These are phyloP conservation scores for Hydractinia echinata DNA, from an alignment of 30 jellyfish, hydroid and myxozoan genomes.

Conservation along the genomic window DNA sequence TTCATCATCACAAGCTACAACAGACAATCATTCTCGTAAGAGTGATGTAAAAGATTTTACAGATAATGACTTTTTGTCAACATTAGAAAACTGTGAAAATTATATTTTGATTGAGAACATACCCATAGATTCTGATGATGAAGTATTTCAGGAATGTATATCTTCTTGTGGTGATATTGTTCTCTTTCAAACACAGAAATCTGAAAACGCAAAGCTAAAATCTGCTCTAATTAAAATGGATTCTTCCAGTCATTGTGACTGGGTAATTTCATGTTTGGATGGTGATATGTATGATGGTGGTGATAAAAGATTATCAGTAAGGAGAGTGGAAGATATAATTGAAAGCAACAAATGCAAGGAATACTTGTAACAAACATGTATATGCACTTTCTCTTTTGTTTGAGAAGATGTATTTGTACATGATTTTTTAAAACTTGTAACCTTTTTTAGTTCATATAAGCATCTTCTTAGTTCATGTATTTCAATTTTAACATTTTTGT, in stretches of 20 bases:
- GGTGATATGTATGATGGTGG: conserved; percentile 14
- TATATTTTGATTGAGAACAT: conserved; percentile 11
- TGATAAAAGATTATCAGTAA: not conserved
- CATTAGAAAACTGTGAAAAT: not conserved
- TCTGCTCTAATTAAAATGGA: conserved; percentile 9
- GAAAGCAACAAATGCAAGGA: not conserved
- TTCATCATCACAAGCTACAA: too few species aligned
- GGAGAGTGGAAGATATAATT: conserved; percentile 6
- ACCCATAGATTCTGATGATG: not conserved
- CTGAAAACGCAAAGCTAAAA: not conserved
- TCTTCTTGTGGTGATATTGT: conserved; percentile 3
- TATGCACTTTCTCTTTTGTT: too few species aligned
- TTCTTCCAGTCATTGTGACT: conserved; percentile 10
- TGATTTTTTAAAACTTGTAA: too few species aligned
- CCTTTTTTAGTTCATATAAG: too few species aligned
- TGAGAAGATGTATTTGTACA: too few species aligned
- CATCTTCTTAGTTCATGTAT: too few species aligned
- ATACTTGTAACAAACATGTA: too few species aligned
- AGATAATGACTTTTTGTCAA: not conserved
- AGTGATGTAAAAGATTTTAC: not conserved
- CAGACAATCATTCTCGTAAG: too few species aligned
- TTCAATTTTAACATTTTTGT: too few species aligned
- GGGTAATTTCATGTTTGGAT: conserved; percentile 27
- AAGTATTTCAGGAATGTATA: conserved; percentile 4
- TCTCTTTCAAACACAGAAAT: not conserved